Base-by-base conservation (phyloP, 2,888 invertebrate species). In the Oegoconia quadripuncta region DNA sequence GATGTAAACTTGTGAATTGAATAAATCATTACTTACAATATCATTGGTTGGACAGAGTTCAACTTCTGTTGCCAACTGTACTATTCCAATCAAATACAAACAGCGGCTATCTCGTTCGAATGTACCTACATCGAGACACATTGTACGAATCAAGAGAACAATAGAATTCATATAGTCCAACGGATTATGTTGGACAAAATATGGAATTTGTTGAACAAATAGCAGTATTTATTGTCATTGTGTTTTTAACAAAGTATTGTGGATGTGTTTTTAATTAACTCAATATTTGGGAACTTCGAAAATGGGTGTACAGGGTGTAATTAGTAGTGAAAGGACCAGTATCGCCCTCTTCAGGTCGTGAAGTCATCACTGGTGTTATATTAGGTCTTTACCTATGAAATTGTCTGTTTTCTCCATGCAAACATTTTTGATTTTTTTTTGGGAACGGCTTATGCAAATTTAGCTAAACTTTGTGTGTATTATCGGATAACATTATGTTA, bases 191-290 rank as follows among this genome's bases (percentile, higher is more conserved):
- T 42, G 45, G 37, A 48, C 34, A 46, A 38, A 44, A 42, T 38
- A 35, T 32, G 50, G 52, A 50, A 54, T 52, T 47, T 44, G 37
- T 50, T 46, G n/a, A 11, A 23, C 42, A 44, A 52, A 50, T 41
- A 49, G 17, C 34, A 15, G 37, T 8, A 42, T 50, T 52, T 45
- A 46, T 41, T 33, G 34, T 13, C 29, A 40, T 22, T 32, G 34
- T 45, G 39, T 18, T 14, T n/a, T 6, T 34, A 31, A 40, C 34
- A 35, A n/a, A 25, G 35, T 40, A 28, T 35, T 35, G 34, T 31
- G 25, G 35, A n/a, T 12, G 12, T n/a, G 12, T 27, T 33, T 33
- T 29, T 39, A 39, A 39, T 39, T 39, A 39, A 34, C 39, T 39
- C 18, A 20, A 20, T 17, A 17, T 17, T 11, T n/a, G 15, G 18